Base-by-base conservation (phyloP, 2,113 vertebrate species). In the Amblyornis subalaris region DNA sequence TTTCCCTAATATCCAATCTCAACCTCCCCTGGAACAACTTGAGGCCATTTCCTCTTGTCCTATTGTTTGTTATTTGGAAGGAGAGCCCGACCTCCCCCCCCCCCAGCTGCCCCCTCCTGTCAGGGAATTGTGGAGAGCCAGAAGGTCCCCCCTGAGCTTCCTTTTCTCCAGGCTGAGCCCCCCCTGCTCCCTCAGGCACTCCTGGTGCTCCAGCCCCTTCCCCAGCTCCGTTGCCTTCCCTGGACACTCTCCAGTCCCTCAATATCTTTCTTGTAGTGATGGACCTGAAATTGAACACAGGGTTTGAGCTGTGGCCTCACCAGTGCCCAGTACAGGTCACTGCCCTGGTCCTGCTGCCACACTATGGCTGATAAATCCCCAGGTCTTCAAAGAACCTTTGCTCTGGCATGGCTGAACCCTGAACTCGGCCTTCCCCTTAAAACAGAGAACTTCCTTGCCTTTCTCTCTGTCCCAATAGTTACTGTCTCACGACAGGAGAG, bases 51-150 rank as follows among this genome's bases (percentile, higher is more conserved):
- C 14, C n/a, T 40, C 61, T 69, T 2, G 0, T 61, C 11, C 47
- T 61, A 8, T 31, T 4, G 3, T 11, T 36, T 82, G n/a, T 67
- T 47, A 17, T 20, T 25, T 61, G 24, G 7, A 9, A 47, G 14
- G 20, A 89, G 5, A 35, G 4, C 23, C 61, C 0, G 2, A 67
- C 36, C 36, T 38, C 36, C 36, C 3, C 5, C 4, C 31, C 19
- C 2, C 6, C 0, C 17, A 0, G 15, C n/a, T 81, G 15, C 19
- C 4, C 16, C 2, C n/a, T 75, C n/a, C 61, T 47, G 25, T 18
- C n/a, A 75, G 47, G 50, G 21, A 61, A 0, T 2, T 89, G 17
- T 53, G 55, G 45, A 60, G 40, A 82, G 16, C 8, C 6, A 67
- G 1, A 47, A 3, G 29, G 12, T 31, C 1, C 9, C 40, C 8